Percentiles rank a stretch among this genome's conserved stretches.
phyloP scores from a whole-genome alignment of 2,888 invertebrate species.

The Nymphalis c-album region DNA sequence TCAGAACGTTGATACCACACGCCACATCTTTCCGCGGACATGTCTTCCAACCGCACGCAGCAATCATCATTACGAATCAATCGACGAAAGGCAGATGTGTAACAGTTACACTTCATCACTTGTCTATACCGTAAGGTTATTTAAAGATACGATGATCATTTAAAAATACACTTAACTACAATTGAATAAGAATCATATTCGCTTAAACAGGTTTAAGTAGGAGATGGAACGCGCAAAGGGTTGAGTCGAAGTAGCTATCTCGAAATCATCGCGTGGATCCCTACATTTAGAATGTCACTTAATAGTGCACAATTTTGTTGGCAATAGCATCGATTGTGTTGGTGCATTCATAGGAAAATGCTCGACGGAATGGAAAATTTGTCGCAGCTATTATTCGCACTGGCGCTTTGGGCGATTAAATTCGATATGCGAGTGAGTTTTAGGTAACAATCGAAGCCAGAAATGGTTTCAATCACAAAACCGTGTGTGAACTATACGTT shows the following conservation, averaged over 20 bases:
- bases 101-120: constrained; percentile 70
- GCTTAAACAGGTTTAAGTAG: constrained; percentile 34
- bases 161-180: constrained; percentile 29
- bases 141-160: constrained; percentile 8
- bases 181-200: constrained; percentile 42
- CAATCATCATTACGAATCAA: constrained; percentile 62
- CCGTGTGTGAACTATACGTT: constrained; percentile 30
- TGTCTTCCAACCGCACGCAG: constrained; percentile 65
- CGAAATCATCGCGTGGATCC: constrained; percentile 63
- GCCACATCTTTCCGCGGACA: constrained; percentile 59
- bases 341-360: constrained; percentile 79
- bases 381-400: constrained; percentile 75
- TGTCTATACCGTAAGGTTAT: constrained; percentile 29
- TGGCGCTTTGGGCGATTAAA: constrained; percentile 75
- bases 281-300: constrained; percentile 79
- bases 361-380: constrained; percentile 77
- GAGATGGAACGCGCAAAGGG: constrained; percentile 50
- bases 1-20: constrained; percentile 63
- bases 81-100: constrained; percentile 70
- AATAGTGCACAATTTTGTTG: constrained; percentile 77
- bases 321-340: constrained; percentile 75
- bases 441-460: constrained; percentile 45
- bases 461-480: constrained; percentile 42
- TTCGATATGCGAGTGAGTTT: constrained; percentile 58
- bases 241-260: constrained; percentile 46